Conservation (phyloP, 2,797 vertebrate genomes). For the Hyperoplus lanceolatus region DNA sequence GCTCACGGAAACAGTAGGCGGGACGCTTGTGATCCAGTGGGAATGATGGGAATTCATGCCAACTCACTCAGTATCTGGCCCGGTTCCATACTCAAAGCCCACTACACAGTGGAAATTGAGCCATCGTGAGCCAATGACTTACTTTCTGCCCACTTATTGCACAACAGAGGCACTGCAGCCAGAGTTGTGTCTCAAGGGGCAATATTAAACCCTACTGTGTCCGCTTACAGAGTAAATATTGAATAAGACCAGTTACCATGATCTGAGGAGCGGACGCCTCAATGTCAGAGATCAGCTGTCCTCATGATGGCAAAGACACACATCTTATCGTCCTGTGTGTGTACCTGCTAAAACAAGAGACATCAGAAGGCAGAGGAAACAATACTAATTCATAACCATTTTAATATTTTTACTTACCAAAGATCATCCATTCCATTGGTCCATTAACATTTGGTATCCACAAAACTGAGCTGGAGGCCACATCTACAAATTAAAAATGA, state of each 20-base stretch:
- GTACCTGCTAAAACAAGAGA: constrained; percentile 27
- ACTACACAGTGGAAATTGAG: constrained; percentile 56
- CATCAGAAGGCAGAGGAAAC: not conserved
- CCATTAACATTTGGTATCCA: not conserved
- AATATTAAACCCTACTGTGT: constrained; percentile 1
- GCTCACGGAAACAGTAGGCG: not conserved
- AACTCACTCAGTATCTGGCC: constrained; percentile 65
- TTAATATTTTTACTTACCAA: constrained; percentile 9
- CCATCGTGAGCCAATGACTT: constrained; percentile 74
- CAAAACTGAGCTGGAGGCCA: not conserved
- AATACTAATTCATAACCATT: not conserved
- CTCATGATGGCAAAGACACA: not conserved
- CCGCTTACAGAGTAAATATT: not conserved
- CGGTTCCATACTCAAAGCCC: constrained; percentile 78
- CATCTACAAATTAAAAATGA: not conserved
- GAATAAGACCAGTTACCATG: constrained; percentile 27
- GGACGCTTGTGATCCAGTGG: not conserved
- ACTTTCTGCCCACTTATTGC: constrained; percentile 71
- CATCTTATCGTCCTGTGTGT: not conserved
- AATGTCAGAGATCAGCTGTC: not conserved
- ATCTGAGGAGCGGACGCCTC: not conserved
- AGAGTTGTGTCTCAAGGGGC: constrained; percentile 74
- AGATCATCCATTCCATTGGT: not conserved
- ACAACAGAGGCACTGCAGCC: constrained; percentile 72
- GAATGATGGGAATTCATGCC: not conserved